A percentile compares a stretch with the other conserved stretches of the same genome.
phyloP scores from a whole-genome alignment of 2,797 vertebrate genomes.

The Eulemur coronatus region DNA sequence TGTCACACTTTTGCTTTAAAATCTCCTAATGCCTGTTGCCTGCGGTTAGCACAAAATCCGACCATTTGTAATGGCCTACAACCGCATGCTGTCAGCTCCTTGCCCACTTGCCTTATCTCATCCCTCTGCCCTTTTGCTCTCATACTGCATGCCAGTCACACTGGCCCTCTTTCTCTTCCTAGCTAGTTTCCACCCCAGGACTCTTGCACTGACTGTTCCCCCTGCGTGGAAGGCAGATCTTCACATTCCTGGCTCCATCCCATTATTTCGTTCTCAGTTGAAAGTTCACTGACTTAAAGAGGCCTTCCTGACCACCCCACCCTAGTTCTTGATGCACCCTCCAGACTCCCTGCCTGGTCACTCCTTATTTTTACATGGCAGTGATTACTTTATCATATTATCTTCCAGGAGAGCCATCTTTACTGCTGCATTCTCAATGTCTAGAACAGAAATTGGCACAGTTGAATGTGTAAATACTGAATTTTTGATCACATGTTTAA shows the following conservation, averaged over 20 bases:
- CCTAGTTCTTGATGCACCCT: background rate
- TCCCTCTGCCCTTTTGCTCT: background rate
- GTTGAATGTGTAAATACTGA: background rate
- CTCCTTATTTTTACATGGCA: background rate
- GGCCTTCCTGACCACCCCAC: background rate
- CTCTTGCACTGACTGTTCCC: background rate
- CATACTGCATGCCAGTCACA: background rate
- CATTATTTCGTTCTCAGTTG: background rate
- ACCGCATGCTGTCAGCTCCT: background rate
- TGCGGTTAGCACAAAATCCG: background rate
- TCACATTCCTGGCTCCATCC: background rate
- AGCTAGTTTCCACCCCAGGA: background rate
- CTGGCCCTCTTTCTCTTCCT: background rate
- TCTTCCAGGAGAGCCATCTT: background rate
- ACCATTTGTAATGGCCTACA: background rate
- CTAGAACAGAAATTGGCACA: background rate
- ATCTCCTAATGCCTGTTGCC: background rate
- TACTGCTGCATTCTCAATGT: background rate
- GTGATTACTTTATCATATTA: background rate
- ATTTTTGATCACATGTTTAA: background rate
- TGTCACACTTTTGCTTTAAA: background rate
- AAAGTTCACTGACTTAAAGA: background rate
- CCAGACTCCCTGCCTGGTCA: background rate
- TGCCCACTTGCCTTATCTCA: background rate
- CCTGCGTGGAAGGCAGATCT: background rate